Evolutionary conservation across 1,140 invertebrate species (phyloP).

Genomic region (Caenorhabditis tropicalis): DNA sequence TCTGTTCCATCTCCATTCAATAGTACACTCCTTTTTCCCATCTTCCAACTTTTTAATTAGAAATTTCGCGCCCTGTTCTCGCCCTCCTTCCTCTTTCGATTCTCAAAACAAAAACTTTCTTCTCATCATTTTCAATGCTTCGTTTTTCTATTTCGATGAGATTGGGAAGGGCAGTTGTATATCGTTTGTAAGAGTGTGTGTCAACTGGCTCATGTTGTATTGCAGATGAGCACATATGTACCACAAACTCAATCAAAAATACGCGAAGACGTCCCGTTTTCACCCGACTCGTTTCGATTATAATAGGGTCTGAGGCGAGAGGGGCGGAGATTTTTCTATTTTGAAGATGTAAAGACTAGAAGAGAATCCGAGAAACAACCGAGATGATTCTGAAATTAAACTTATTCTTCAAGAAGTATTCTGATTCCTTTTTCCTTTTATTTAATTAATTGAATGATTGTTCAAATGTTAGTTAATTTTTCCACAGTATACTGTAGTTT

Average conservation of each 20-base stretch:
- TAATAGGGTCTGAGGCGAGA: slow-evolving; percentile 12
- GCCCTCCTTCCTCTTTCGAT: not conserved
- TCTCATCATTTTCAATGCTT: not conserved
- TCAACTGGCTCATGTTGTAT: slow-evolving; percentile 31
- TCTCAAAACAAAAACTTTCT: not conserved
- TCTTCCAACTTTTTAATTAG: slow-evolving; percentile 18
- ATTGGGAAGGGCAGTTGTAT: slow-evolving; percentile 26
- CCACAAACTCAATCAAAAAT: slow-evolving; percentile 44
- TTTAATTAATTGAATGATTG: too few relatives aligned
- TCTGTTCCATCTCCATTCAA: not conserved
- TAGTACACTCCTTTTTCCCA: not conserved
- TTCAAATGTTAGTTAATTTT: too few relatives aligned
- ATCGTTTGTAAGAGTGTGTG: not conserved
- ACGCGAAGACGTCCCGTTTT: not conserved
- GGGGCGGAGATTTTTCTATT: not conserved
- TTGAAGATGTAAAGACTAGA: not conserved
- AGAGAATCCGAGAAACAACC: not conserved
- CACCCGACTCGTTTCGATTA: slow-evolving; percentile 32
- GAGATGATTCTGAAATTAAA: too few relatives aligned
- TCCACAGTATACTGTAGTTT: too few relatives aligned
- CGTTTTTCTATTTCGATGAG: not conserved
- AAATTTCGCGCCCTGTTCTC: not conserved
- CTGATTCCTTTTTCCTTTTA: too few relatives aligned
- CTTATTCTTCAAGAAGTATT: too few relatives aligned
- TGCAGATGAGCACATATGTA: slow-evolving; percentile 31